Percentiles rank a stretch among this genome's conserved stretches.
These are phyloP conservation scores for Hololepta plana DNA, from an alignment of 2,888 invertebrate genomes.

Conservation along the genomic window DNA sequence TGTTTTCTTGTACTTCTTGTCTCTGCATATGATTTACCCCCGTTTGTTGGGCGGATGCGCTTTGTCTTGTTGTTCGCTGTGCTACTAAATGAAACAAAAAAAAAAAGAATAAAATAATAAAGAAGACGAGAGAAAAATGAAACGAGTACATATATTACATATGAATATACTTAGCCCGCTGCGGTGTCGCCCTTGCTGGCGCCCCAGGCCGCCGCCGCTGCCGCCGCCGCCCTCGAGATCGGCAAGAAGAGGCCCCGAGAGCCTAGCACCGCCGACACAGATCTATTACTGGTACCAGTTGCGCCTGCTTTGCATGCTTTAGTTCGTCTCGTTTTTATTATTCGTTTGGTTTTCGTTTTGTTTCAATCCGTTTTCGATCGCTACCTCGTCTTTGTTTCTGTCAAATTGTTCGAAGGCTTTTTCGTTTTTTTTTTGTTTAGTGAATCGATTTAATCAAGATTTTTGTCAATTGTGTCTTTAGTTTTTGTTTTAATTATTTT, in stretches of 20 bases:
- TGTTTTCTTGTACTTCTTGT: conserved; percentile 29
- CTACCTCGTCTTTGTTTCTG: conserved; percentile 4
- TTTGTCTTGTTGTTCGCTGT: conserved; percentile 30
- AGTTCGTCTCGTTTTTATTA: conserved; percentile 13
- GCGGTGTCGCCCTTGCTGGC: conserved; percentile 42
- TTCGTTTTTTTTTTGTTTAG: too few species aligned
- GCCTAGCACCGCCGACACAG: conserved; percentile 55
- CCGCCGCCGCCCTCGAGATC: conserved; percentile 66
- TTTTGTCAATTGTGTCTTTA: too few species aligned
- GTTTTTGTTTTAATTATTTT: too few species aligned
- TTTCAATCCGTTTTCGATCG: conserved; percentile 5
- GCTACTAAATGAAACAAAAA: too few species aligned
- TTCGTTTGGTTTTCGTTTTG: conserved; percentile 5
- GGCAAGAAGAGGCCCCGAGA: conserved; percentile 92
- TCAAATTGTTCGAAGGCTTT: too few species aligned
- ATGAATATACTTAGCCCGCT: too few species aligned
- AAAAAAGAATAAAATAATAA: conserved; percentile 5
- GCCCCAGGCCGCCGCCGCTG: conserved; percentile 29
- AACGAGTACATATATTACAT: not conserved
- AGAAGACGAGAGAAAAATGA: conserved; percentile 2
- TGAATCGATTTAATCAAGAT: too few species aligned
- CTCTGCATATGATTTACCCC: too few species aligned
- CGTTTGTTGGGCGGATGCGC: too few species aligned
- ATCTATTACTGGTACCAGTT: conserved; percentile 85
- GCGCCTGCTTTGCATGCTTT: conserved; percentile 41